These are phyloP conservation scores for Babyrousa celebensis DNA, from an alignment of 2,797 vertebrate genomes.

Conservation along the genomic window DNA sequence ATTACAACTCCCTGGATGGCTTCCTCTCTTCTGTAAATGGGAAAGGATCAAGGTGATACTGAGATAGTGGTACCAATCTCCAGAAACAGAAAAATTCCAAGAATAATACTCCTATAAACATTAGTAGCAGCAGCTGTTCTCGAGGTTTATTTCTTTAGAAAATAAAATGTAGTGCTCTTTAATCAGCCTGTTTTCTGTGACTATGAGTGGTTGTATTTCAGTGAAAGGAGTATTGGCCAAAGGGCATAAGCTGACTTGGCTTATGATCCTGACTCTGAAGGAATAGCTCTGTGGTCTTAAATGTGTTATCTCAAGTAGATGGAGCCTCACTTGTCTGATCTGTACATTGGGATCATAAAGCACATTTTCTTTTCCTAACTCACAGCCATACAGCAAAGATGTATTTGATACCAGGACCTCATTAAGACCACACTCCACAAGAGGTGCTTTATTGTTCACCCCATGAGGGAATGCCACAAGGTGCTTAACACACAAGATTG, in stretches of 20 bases:
- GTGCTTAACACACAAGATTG: neutral
- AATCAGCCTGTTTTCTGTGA: neutral
- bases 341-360: neutral
- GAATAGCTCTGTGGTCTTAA: neutral
- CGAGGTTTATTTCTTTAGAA: slow-evolving; percentile 12
- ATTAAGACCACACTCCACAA: neutral
- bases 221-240: neutral
- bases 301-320: neutral
- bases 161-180: neutral
- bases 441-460: neutral
- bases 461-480: neutral
- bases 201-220: neutral
- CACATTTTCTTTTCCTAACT: neutral
- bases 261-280: neutral
- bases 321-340: neutral
- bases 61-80: neutral
- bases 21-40: neutral
- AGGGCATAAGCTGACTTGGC: neutral
- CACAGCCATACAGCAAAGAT: neutral
- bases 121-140: neutral
- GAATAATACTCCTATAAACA: neutral
- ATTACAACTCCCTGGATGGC: neutral
- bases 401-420: neutral
- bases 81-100: neutral
- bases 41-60: neutral